Evolutionary conservation across 2,888 invertebrate genomes (phyloP), one percentile per base, ranked within the genome.

Genomic region (Drosophila seclusa): DNA sequence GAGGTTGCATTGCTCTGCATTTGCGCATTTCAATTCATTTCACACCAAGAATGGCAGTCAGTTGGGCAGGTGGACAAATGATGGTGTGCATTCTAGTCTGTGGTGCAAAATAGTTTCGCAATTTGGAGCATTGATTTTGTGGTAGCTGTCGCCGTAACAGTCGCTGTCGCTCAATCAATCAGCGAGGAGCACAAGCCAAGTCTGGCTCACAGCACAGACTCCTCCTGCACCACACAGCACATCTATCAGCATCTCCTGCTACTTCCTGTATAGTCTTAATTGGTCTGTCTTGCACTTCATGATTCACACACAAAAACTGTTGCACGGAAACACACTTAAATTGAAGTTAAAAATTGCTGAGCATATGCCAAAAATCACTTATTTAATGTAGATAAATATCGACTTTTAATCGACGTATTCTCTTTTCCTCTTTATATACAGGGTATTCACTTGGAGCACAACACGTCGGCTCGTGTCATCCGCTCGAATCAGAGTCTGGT

Each of bases 401-500:
- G 16, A 45, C 7, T 24, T 45, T 21, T 13, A 7, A 21, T 4
- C 2, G 2, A 21, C 13, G 2, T 21, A 21, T 7, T 38, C 10
- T 31, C 2, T 40, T 10, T n/a, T n/a, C 18, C 36, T 7, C 5
- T 61, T 2, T 10, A 29, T 18, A 10, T 94, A 36, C 94, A 97
- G 97, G 97, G 96, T 75, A 94, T 95, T 61, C 94, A 96, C 76
- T 93, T 98, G 88, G 96, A 96, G 85, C 97, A 98, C 94, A 98
- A 98, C 94, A 96, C 96, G 88, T 96, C 97, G 54, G 97, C 97
- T 63, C 95, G 97, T 77, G 96, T 98, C 87, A 97, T 98, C 92
- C 96, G 97, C 93, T 97, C 97, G 93, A 98, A 98, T 94, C 97
- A 98, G 94, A 97, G 97, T 92, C 94, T 98, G 82, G 98, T 98